These are phyloP conservation scores for Mythimna vitellina DNA, from an alignment of 2,888 invertebrate species.

Conservation along the genomic window DNA sequence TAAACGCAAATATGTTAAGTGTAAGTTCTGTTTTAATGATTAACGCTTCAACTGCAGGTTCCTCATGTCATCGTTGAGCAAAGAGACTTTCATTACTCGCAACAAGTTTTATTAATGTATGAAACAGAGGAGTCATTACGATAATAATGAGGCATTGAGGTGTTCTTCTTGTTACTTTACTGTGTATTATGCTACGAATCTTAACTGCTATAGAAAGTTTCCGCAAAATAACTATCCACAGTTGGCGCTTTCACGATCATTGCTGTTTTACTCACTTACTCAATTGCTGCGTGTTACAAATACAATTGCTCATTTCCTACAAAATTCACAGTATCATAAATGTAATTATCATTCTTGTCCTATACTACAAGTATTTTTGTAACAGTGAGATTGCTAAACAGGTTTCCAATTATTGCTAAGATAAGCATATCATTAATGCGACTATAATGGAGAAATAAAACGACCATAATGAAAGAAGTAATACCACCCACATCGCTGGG, in stretches of 20 bases:
- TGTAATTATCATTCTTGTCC: slow-evolving; percentile 41
- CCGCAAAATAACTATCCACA: slow-evolving; percentile 72
- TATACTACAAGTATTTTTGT: neutral
- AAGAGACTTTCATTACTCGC: slow-evolving; percentile 34
- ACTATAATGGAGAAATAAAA: slow-evolving; percentile 48
- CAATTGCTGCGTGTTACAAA: slow-evolving; percentile 66
- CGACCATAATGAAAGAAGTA: slow-evolving; percentile 65
- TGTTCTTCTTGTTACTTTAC: slow-evolving; percentile 58
- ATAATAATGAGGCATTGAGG: slow-evolving; percentile 60
- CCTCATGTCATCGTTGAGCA: neutral
- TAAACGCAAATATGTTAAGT: slow-evolving; percentile 67
- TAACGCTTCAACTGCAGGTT: slow-evolving; percentile 20
- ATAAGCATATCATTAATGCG: slow-evolving; percentile 21
- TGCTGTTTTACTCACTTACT: slow-evolving; percentile 71
- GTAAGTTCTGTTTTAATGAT: slow-evolving; percentile 17
- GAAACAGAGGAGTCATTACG: slow-evolving; percentile 41
- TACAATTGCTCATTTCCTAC: slow-evolving; percentile 65
- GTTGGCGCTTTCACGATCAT: slow-evolving; percentile 77
- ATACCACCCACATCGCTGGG: slow-evolving; percentile 82
- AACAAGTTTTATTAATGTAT: slow-evolving; percentile 16
- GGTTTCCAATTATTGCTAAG: slow-evolving; percentile 5
- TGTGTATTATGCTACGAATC: slow-evolving; percentile 69
- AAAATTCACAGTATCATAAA: slow-evolving; percentile 54
- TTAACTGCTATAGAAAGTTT: slow-evolving; percentile 76
- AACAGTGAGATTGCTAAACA: neutral